Evolutionary conservation across 2,888 invertebrate species (phyloP), one percentile per base, ranked within the genome.

Genomic region (Xanthorhoe spadicearia): DNA sequence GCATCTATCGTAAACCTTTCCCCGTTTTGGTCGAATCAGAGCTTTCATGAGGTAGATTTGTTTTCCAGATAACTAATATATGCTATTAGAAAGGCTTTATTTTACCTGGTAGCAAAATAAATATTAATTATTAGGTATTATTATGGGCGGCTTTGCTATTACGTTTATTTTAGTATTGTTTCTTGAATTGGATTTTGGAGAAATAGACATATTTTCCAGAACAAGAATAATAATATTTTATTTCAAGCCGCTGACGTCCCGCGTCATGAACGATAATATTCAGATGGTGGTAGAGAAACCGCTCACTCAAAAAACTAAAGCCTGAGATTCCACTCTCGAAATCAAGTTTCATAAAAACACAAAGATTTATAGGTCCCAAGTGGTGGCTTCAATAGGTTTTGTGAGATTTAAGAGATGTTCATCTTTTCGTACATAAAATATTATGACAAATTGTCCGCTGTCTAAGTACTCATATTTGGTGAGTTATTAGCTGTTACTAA

Each of bases 321-420:
- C 38, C 38, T 43, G 13, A 43, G 13, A 43, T 43, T 43, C 9
- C 38, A 46, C 48, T 74, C 72, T 74, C 71, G 70, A 68, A 78
- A 72, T 77, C 72, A 70, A 71, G 72, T 72, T 74, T 77, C 78
- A 77, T 81, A 82, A 82, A 82, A 58, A 80, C 71, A 72, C 67
- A 72, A 72, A 80, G 77, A 83, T 82, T 79, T 81, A 81, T 80
- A 74, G 71, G 71, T 75, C 83, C 75, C 78, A 68, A 70, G 80
- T 58, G 81, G 74, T 63, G 62, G 65, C 71, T 71, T 65, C 67
- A 76, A 79, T 77, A 76, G 77, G 77, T 76, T 83, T 77, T 77
- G 76, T 74, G 74, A 75, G 76, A 82, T 77, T 80, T 75, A 73
- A 73, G 69, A 70, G 67, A 70, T 60, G 74, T 74, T 73, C 69